These are phyloP conservation scores for Dreissena rostriformis DNA, from an alignment of 1,140 invertebrate genomes.

Conservation along the genomic window DNA sequence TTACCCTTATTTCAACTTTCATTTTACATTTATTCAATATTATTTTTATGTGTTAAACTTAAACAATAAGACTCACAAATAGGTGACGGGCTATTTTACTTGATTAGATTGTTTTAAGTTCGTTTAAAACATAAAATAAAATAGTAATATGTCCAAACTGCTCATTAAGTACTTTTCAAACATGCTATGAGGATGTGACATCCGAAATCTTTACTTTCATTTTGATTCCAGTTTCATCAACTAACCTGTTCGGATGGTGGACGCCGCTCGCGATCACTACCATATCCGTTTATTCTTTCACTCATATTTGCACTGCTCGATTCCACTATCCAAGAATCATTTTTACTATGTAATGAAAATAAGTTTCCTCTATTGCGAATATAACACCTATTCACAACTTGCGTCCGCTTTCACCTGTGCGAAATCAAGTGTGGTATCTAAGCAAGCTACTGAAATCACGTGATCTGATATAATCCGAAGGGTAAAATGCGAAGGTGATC, in stretches of 20 bases:
- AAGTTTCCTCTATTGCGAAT: constrained; percentile 5
- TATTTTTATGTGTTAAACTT: no score
- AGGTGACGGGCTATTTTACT: no score
- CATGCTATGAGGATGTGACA: no score
- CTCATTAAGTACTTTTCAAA: no score
- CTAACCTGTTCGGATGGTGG: constrained; percentile 51
- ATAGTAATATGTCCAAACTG: no score
- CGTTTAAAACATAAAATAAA: no score
- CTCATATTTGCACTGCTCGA: constrained; percentile 48
- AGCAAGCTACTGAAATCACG: constrained; percentile 45
- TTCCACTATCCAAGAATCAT: background rate
- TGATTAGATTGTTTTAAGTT: no score
- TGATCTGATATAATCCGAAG: constrained; percentile 47
- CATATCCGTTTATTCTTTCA: constrained; percentile 54
- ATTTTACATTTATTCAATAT: no score
- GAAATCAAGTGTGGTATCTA: constrained; percentile 55
- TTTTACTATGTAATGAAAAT: background rate
- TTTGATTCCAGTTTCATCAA: background rate
- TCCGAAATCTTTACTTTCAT: constrained; percentile 44
- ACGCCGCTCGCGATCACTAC: constrained; percentile 31
- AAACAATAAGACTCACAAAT: no score
- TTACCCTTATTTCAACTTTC: no score
- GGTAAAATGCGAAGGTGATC: background rate
- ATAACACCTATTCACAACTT: constrained; percentile 2
- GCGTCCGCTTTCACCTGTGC: constrained; percentile 52